Evolutionary conservation across 2,888 invertebrate species (phyloP), one percentile per base, ranked within the genome.

Genomic region (Dasypogon diadema): DNA sequence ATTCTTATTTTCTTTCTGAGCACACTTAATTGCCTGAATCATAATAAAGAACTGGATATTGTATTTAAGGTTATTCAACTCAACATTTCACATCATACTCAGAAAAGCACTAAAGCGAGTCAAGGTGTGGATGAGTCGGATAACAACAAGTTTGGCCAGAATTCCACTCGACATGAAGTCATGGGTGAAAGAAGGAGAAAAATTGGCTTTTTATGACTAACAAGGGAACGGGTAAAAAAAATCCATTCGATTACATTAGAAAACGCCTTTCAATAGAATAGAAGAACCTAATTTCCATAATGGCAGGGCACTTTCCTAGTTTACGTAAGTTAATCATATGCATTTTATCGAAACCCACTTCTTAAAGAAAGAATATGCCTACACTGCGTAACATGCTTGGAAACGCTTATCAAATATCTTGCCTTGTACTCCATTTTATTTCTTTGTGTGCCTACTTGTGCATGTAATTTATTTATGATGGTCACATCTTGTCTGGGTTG

Each of bases 1-100:
- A 51, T 16, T 51, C 18, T 51, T n/a, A n/a, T n/a, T 30, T 42
- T 51, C 18, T 51, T 18, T 51, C 18, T 42, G 42, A 51, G 51
- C 12, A 18, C 18, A 51, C 21, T 51, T 51, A 51, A 51, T 51
- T 51, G 51, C 51, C 21, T 16, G 51, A 51, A 12, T 51, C 51
- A n/a, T 51, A 18, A 16, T 48, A 12, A 42, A 42, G 42, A 42
- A 12, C 42, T 42, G 42, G 51, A 51, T n/a, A 18, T 18, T 16
- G 18, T 51, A 21, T 18, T 51, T 51, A 21, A 51, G 51, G 51
- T 51, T 21, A 51, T 51, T 51, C 51, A 51, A 16, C 51, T 16
- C 4, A 8, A 18, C 12, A n/a, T 51, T 16, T n/a, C 18, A 42
- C 6, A 42, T 30, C 42, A 12, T 42, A 16, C 18, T n/a, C n/a